Base-by-base conservation (phyloP, 2,113 vertebrate species). In the Archocentrus centrarchus region DNA sequence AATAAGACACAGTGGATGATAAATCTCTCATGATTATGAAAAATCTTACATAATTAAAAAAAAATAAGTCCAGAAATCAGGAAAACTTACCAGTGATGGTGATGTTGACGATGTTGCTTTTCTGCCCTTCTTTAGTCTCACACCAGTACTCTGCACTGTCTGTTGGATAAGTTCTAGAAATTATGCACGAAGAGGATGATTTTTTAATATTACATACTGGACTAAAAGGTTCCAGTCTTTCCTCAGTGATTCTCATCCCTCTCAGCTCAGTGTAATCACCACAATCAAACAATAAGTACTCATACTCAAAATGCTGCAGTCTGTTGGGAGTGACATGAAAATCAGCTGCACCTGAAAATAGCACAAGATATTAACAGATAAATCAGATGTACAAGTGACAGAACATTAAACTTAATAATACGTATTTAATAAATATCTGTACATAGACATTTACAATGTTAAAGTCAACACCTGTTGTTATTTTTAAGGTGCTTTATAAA, bases 131-230 rank as follows among this genome's bases (percentile, higher is more conserved):
- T 73, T 57, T 1, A 20, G 0, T 32, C 47, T 15, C 68, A 35
- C 68, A 75, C 68, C 68, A 55, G 11, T 75, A 75, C 22, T 75
- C 17, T 55, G 27, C 47, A n/a, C 24, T 27, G 24, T 27, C 24
- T 27, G 24, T 27, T 27, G 24, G 24, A 27, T 59, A 59, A 0
- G 10, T 2, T 8, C 5, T 4, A 2, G 7, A 0, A 11, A 70
- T n/a, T 2, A 3, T 70, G 30, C 82, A 83, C 27, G 73, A 39
- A 2, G 30, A 27, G 1, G 47, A 3, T 1, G 0, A 60, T 7
- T 0, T 0, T 11, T 27, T 55, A 37, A 0, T 4, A 0, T 20
- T 3, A 75, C 77, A 80, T 0, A 0, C 0, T 4, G 15, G 14
- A 5, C 0, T 17, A 18, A 61, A 63, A 62, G 0, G 0, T 62